Evolutionary conservation across 2,888 invertebrate species (phyloP).

Genomic region (Drosophila fulvimacula): DNA sequence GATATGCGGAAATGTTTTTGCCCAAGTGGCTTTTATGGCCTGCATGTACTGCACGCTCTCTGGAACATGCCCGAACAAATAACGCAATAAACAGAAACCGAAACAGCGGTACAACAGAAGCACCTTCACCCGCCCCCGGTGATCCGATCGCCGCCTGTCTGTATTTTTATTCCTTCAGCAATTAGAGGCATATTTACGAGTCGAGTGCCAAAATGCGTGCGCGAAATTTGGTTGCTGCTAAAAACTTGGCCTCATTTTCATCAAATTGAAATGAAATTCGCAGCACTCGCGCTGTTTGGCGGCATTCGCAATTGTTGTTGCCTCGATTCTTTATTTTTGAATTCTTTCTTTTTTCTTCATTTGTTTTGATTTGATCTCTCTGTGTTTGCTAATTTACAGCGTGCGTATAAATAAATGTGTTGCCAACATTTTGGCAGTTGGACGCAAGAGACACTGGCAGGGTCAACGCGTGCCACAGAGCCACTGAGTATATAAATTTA

Average conservation of each 20-base stretch:
- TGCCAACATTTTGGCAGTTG: conserved; percentile 65
- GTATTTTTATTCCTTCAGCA: conserved; percentile 37
- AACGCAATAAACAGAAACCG: not conserved
- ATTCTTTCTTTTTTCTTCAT: too few relatives aligned
- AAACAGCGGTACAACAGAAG: too few relatives aligned
- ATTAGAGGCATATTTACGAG: conserved; percentile 63
- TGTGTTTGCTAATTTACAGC: conserved; percentile 71
- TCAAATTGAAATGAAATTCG: conserved; percentile 39
- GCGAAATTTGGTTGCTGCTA: conserved; percentile 34
- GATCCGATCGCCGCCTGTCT: conserved; percentile 15
- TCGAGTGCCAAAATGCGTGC: conserved; percentile 59
- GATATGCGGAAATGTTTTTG: conserved; percentile 46
- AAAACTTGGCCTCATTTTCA: conserved; percentile 69
- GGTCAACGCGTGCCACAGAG: conserved; percentile 73
- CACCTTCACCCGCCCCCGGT: too few relatives aligned
- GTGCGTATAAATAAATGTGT: conserved; percentile 71
- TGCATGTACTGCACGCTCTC: conserved; percentile 12
- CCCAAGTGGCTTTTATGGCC: conserved; percentile 19
- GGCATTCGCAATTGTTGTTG: conserved; percentile 30
- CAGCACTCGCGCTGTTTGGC: conserved; percentile 23
- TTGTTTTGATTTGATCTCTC: conserved; percentile 12
- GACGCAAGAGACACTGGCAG: conserved; percentile 49
- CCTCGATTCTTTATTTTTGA: too few relatives aligned
- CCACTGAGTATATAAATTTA: not conserved
- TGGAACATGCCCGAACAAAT: conserved; percentile 13